These are phyloP conservation scores for Cecidostiba fungosa DNA, from an alignment of 2,888 invertebrate genomes.

Conservation along the genomic window DNA sequence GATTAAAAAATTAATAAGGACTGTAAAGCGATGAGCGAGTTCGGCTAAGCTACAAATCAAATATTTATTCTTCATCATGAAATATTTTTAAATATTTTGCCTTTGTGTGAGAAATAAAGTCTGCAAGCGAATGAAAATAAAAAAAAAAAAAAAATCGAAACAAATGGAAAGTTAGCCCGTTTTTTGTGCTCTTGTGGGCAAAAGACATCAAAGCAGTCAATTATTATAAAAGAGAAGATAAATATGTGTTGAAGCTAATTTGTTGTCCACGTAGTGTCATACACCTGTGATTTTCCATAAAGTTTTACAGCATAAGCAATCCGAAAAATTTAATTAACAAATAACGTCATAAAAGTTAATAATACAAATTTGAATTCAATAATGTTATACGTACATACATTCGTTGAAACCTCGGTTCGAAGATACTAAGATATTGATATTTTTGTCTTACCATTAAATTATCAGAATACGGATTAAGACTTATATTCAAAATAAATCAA, in stretches of 20 bases:
- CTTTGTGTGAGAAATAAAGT: too few species aligned
- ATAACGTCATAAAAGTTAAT: background rate
- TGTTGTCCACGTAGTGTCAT: background rate
- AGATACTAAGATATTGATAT: background rate
- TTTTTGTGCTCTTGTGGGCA: constrained; percentile 5
- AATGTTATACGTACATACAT: background rate
- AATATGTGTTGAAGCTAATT: constrained; percentile 13
- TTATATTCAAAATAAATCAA: too few species aligned
- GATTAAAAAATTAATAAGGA: too few species aligned
- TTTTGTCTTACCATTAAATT: too few species aligned
- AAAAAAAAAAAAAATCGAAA: too few species aligned
- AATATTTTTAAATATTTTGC: too few species aligned
- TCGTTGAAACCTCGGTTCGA: background rate
- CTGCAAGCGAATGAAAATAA: too few species aligned
- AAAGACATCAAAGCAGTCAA: constrained; percentile 22
- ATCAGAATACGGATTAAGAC: too few species aligned
- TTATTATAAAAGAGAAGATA: constrained; percentile 47
- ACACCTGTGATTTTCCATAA: constrained; percentile 25
- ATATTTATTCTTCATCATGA: too few species aligned
- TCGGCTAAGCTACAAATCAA: too few species aligned
- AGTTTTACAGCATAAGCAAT: constrained; percentile 3
- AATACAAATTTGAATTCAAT: background rate
- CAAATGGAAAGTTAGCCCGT: background rate
- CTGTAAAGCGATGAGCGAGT: too few species aligned
- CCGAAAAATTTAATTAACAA: constrained; percentile 19